Evolutionary conservation across 2,888 invertebrate species (phyloP), one percentile per base, ranked within the genome.

Genomic region (Cremastinae sp.): DNA sequence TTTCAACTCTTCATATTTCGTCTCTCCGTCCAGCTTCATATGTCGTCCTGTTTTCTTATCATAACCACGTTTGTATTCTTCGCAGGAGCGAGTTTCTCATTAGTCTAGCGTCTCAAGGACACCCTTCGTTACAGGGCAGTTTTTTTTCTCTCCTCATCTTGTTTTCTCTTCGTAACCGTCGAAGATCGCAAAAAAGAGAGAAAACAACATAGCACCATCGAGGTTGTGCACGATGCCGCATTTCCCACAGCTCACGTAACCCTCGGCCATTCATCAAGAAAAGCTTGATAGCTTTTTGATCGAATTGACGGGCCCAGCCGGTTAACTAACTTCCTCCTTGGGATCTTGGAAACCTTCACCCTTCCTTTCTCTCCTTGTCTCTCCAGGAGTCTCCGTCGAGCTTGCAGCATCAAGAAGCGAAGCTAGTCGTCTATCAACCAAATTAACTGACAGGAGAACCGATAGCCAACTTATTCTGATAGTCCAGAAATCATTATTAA

Each of bases 281-380:
- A 80, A 74, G 75, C 75, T 56, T 80, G 80, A 80, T 80, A 80
- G 80, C 77, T 80, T 80, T 80, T 80, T 80, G 80, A 80, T 80
- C 79, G 78, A 79, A 80, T 80, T 78, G 77, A 79, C 80, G 75
- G 69, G 65, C 53, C 74, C 56, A 77, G 43, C 70, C 59, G 65
- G 76, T 76, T 74, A 76, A 78, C 74, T 78, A 79, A 76, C 78
- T 72, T 74, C 64, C 68, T 58, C 53, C 61, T 45, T 68, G 51
- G 62, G 45, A 61, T 62, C 37, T 22, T 62, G 43, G 20, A 68
- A 56, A 61, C 55, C 71, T 49, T 62, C 59, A 16, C 22, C 1
- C 43, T 55, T 45, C 20, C 22, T 1, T 12, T 61, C 5, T 61
- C 35, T 45, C 18, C 45, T 12, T 20, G 28, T 20, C 55, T 28